phyloP scores from a whole-genome alignment of 2,888 invertebrate genomes.

The Trisateles emortualis region DNA sequence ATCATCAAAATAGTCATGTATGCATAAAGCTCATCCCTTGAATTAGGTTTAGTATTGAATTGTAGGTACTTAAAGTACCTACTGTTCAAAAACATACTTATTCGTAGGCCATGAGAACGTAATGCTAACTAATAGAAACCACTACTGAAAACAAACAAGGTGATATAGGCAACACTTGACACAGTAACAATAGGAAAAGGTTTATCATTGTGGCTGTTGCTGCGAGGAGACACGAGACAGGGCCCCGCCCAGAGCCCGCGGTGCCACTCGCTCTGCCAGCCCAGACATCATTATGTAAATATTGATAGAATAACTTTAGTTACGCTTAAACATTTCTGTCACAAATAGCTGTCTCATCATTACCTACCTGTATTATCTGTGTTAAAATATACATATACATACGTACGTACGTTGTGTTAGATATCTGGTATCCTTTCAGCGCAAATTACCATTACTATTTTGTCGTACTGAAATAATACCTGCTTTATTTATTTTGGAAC shows the following conservation, averaged over 20 bases:
- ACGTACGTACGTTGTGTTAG: no score
- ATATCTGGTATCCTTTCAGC: no score
- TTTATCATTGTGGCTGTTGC: conserved; percentile 63
- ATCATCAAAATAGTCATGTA: no score
- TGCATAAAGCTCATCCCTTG: no score
- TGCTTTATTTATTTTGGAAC: no score
- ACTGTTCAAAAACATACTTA: not conserved
- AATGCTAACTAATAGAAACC: conserved; percentile 33
- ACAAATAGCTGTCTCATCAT: conserved; percentile 34
- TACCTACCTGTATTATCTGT: no score
- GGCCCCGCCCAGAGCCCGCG: conserved; percentile 65
- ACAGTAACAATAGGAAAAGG: conserved; percentile 66
- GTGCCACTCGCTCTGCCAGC: conserved; percentile 52
- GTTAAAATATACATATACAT: no score
- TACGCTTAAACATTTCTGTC: conserved; percentile 34
- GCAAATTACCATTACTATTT: no score
- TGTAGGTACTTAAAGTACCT: not conserved
- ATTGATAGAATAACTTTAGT: conserved; percentile 48
- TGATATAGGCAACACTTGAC: conserved; percentile 64
- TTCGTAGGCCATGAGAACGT: not conserved
- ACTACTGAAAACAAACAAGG: conserved; percentile 76
- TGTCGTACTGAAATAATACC: no score
- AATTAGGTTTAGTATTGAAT: no score
- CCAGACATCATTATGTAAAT: conserved; percentile 60
- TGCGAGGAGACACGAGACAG: conserved; percentile 49